Conservation (phyloP, 2,797 vertebrate species). For the Coreius guichenoti region DNA sequence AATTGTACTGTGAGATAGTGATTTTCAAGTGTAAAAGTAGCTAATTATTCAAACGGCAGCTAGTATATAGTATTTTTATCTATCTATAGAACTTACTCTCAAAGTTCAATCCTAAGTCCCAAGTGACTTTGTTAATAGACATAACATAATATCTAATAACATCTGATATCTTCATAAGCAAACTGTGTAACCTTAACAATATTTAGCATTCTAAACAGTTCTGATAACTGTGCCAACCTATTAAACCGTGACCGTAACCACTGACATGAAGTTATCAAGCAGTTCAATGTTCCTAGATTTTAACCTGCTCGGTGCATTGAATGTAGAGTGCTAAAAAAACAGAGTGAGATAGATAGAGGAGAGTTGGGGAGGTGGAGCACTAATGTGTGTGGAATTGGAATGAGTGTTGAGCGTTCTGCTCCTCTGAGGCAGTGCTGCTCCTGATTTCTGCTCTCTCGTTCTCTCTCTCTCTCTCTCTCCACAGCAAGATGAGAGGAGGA, state of each 20-base stretch:
- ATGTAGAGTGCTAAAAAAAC: not conserved
- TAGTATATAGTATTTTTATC: not conserved
- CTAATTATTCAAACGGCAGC: not conserved
- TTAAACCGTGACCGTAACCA: not conserved
- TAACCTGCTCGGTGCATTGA: not conserved
- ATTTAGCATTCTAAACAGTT: not conserved
- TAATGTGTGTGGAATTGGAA: slow-evolving; percentile 43
- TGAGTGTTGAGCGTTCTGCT: slow-evolving; percentile 26
- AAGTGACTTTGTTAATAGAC: not conserved
- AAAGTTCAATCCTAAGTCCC: not conserved
- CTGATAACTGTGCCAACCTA: not conserved
- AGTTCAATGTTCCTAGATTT: not conserved
- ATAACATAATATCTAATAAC: too few species aligned
- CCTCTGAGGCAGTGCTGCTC: slow-evolving; percentile 3
- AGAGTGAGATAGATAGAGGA: slow-evolving; percentile 9
- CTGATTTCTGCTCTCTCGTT: not conserved
- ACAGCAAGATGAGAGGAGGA: slow-evolving; percentile 28
- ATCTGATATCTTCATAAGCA: not conserved
- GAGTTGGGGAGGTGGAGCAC: not conserved
- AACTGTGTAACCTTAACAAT: not conserved
- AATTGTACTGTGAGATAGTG: too few species aligned
- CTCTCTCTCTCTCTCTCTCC: not conserved
- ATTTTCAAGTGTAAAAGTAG: not conserved
- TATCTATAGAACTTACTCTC: not conserved
- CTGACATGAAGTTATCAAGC: not conserved